Percentiles rank a stretch among this genome's conserved stretches.
These are phyloP conservation scores for Octodon degus DNA, from an alignment of 2,113 vertebrate species.

Conservation along the genomic window DNA sequence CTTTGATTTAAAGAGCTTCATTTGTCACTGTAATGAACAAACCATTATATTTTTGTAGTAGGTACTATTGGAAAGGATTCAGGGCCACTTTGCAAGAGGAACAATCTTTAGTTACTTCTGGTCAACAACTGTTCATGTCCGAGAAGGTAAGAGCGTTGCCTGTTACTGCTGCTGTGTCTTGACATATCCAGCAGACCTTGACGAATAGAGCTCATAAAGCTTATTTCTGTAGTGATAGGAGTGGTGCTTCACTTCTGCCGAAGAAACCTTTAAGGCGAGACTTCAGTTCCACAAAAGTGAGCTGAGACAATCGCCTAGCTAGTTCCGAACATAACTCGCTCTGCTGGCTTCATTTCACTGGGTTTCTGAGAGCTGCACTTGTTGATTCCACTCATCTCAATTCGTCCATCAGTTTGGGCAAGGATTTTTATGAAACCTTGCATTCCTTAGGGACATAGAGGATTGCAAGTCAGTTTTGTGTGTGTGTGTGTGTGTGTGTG, in stretches of 20 bases:
- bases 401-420: conserved; percentile 6
- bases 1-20: conserved; percentile 32
- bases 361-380: conserved; percentile 57
- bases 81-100: conserved; percentile 5
- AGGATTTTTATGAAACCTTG: background rate
- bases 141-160: background rate
- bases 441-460: conserved; percentile 40
- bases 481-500: too few relatives aligned
- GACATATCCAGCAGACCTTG: conserved; percentile 66
- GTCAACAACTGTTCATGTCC: background rate
- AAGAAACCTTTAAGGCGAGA: conserved; percentile 41
- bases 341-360: conserved; percentile 61
- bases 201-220: conserved; percentile 14
- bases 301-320: conserved; percentile 60
- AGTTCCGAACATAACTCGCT: conserved; percentile 32
- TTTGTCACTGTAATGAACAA: conserved; percentile 25
- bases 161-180: conserved; percentile 1
- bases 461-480: conserved; percentile 2
- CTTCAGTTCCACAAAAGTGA: conserved; percentile 63
- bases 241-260: conserved; percentile 10
- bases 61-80: background rate
- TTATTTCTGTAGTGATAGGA: conserved; percentile 61
- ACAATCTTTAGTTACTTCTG: conserved; percentile 6
- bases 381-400: conserved; percentile 41
- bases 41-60: background rate